Evolutionary conservation across 2,113 vertebrate genomes (phyloP), one percentile per base, ranked within the genome.

Genomic region (Eclectus roratus): DNA sequence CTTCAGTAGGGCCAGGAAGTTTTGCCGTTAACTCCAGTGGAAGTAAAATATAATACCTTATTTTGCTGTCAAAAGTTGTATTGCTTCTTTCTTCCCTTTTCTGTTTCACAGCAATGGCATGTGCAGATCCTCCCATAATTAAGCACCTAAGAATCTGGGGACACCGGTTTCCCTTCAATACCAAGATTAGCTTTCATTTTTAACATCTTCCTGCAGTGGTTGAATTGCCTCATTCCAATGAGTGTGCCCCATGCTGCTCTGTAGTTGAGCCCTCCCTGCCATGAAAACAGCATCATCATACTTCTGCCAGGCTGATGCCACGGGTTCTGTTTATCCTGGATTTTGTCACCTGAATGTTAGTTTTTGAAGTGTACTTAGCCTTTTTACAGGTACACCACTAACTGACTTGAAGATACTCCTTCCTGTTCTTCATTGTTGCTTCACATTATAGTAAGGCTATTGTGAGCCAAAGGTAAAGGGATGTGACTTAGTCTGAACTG

Each of bases 31-130:
- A 91, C 68, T 88, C 56, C 33, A 44, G 61, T 85, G 65, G 70
- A 94, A 97, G 87, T 96, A 80, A 96, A 93, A 94, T 88, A 94
- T 2, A 91, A 66, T 63, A 74, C 46, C 81, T 91, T 91, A 87
- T 95, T 95, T 95, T 94, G 65, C 52, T 92, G 72, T 92, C 64
- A 87, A 10, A 93, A 79, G 56, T 90, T 86, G 92, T 86, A 52
- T 86, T 91, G 72, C 52, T 85, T 95, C 65, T 91, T 93, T 86
- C 9, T 88, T 80, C 29, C 29, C 52, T 87, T 50, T 72, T 66
- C 24, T 80, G 5, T 31, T 86, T 91, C 43, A 60, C 35, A 74
- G 43, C 47, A 53, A 9, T 0, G 5, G n/a, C 64, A 60, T 47
- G 9, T 77, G 50, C 63, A 84, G 65, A 31, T 70, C 39, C 50